A percentile compares a stretch with the other conserved stretches of the same genome.
Conservation (phyloP, 2,888 invertebrate species). For the Drosophila monieri region DNA sequence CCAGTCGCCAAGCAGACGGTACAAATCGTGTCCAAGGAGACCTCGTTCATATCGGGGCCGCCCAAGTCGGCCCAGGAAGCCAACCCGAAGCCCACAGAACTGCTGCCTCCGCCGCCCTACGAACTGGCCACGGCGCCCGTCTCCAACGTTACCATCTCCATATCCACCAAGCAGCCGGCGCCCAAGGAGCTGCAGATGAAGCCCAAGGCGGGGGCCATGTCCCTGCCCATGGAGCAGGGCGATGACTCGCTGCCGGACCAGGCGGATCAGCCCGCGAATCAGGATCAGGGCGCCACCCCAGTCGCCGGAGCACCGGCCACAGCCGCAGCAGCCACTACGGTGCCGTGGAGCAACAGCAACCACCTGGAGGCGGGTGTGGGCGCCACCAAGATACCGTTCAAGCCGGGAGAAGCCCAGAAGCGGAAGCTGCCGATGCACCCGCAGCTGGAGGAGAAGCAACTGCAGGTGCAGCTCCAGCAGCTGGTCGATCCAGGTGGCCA, state of each 20-base stretch:
- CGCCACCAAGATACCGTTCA: constrained; percentile 20
- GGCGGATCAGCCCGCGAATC: constrained; percentile 17
- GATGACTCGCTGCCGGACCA: constrained; percentile 48
- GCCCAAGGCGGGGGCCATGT: constrained; percentile 14
- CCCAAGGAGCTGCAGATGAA: constrained; percentile 34
- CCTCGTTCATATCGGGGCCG: constrained; percentile 86
- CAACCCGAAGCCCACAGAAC: constrained; percentile 35
- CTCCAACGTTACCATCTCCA: constrained; percentile 71
- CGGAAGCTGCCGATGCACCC: constrained; percentile 55
- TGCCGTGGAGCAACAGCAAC: constrained; percentile 24
- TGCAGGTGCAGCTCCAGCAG: constrained; percentile 7
- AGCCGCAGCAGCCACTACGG: not conserved
- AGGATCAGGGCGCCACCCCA: constrained; percentile 25
- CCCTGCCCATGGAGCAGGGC: constrained; percentile 32
- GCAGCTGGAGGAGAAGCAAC: constrained; percentile 32
- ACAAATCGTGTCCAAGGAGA: constrained; percentile 85
- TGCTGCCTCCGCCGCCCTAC: constrained; percentile 55
- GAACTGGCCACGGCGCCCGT: constrained; percentile 49
- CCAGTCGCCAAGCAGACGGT: constrained; percentile 59
- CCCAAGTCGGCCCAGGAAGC: constrained; percentile 20
- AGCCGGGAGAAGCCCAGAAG: constrained; percentile 49
- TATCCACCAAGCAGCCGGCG: constrained; percentile 63
- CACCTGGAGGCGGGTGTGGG: constrained; percentile 17
- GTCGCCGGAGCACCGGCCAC: not conserved
- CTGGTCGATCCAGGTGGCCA: constrained; percentile 26